phyloP scores from a whole-genome alignment of 2,797 vertebrate genomes.

The Denticeps clupeoides region DNA sequence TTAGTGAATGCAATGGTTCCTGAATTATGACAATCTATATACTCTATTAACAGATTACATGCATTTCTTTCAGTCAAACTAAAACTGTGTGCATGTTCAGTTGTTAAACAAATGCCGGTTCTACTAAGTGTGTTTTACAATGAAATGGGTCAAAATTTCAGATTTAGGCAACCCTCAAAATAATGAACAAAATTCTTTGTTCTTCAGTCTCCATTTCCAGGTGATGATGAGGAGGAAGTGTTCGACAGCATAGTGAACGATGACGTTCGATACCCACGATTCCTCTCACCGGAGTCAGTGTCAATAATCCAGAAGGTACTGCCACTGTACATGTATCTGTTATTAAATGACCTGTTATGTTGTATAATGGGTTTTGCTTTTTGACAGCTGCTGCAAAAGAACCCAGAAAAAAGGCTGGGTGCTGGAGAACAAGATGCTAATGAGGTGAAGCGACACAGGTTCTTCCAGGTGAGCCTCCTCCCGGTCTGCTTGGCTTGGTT shows the following conservation, averaged over 20 bases:
- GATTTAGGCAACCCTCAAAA: too few species aligned
- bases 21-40: too few species aligned
- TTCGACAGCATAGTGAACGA: slow-evolving; percentile 92
- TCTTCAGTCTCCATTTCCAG: slow-evolving; percentile 81
- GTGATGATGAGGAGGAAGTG: slow-evolving; percentile 91
- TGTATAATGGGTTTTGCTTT: too few species aligned
- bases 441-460: slow-evolving; percentile 77
- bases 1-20: too few species aligned
- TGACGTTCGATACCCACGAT: slow-evolving; percentile 72
- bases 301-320: slow-evolving; percentile 77
- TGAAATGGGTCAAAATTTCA: too few species aligned
- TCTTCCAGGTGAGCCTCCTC: slow-evolving; percentile 69
- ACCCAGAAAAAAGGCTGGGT: slow-evolving; percentile 74
- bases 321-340: neutral
- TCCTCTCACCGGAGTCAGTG: slow-evolving; percentile 66
- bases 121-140: too few species aligned
- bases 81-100: neutral
- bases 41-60: too few species aligned
- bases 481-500: neutral
- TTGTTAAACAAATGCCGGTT: too few species aligned
- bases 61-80: neutral
- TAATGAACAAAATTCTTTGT: too few species aligned
- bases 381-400: slow-evolving; percentile 78
- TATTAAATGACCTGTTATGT: neutral
- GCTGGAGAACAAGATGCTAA: slow-evolving; percentile 70